Evolutionary conservation across 2,888 invertebrate species (phyloP), one percentile per base, ranked within the genome.

Genomic region (Noctuana brunneofusca): DNA sequence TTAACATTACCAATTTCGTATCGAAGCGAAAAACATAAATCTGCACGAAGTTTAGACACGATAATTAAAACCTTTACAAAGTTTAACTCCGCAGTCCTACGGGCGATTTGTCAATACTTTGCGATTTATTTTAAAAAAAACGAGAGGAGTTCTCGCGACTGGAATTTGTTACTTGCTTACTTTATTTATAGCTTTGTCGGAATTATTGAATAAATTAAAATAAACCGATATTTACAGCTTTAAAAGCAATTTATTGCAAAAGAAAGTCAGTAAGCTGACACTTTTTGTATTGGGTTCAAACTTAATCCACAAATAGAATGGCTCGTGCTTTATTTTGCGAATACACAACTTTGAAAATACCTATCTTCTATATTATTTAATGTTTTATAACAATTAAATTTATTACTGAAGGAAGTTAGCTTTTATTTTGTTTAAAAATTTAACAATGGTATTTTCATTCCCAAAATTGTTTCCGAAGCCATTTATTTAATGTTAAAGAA

Each of bases 151-250:
- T 63, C 57, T 52, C 63, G 58, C 64, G 62, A 55, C 55, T 62
- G 58, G 65, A 60, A 62, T 65, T 64, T 65, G 62, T 60, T 64
- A 62, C 65, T 66, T 64, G 65, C 62, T 48, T 56, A 41, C 64
- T 58, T 68, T 69, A 69, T 69, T 69, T 69, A 69, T 66, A 64
- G 64, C 67, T 54, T 60, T 60, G 54, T 54, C 48, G 35, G 46
- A 60, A 60, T 54, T 54, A 60, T 60, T 54, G 60, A 60, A 60
- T 60, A 60, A 60, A 60, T 60, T 54, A 60, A 60, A 46, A 54
- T 54, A 46, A 59, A 54, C 46, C 35, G 46, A 54, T 64, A 66
- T 65, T 64, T 64, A 60, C 56, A 64, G 58, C 56, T 59, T 66
- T 62, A 62, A 66, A 64, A 56, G 63, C 66, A 66, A 69, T 65